Percentiles rank a stretch among this genome's conserved stretches.
phyloP scores from a whole-genome alignment of 2,888 invertebrate species.

The Caenorhabditis wallacei region DNA sequence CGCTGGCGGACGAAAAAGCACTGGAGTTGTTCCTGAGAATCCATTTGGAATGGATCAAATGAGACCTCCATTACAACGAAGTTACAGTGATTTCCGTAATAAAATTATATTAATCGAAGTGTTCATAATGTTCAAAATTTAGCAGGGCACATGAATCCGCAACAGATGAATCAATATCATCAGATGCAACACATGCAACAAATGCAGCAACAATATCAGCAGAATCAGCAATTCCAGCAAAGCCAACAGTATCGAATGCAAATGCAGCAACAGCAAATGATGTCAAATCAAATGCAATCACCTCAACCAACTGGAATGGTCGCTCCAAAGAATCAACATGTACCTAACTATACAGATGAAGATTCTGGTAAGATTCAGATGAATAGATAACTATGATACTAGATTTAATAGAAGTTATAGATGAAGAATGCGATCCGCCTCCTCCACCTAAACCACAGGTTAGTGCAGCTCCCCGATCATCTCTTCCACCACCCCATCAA shows the following conservation, averaged over 20 bases:
- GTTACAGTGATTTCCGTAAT: conserved; percentile 66
- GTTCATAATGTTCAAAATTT: background rate
- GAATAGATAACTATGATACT: background rate
- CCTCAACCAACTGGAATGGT: conserved; percentile 15
- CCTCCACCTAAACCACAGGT: conserved; percentile 64
- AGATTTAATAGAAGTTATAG: conserved; percentile 25
- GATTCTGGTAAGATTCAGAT: conserved; percentile 38
- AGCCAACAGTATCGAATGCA: conserved; percentile 43
- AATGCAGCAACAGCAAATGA: conserved; percentile 23
- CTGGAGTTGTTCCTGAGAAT: conserved; percentile 34
- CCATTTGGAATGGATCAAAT: conserved; percentile 54
- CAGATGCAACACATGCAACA: conserved; percentile 53
- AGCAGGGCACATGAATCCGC: conserved; percentile 23
- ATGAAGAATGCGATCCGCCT: conserved; percentile 71
- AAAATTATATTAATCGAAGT: background rate
- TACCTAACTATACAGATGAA: conserved; percentile 24
- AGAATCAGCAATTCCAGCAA: conserved; percentile 44
- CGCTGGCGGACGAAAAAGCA: conserved; percentile 53
- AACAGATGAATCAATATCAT: conserved; percentile 29
- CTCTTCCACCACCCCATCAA: conserved; percentile 26
- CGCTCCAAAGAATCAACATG: conserved; percentile 10
- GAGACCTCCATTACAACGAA: conserved; percentile 62
- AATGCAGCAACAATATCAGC: conserved; percentile 32
- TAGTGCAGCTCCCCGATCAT: conserved; percentile 11
- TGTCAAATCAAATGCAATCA: conserved; percentile 32